phyloP scores from a whole-genome alignment of 2,797 vertebrate species.

The Platalea minor region DNA sequence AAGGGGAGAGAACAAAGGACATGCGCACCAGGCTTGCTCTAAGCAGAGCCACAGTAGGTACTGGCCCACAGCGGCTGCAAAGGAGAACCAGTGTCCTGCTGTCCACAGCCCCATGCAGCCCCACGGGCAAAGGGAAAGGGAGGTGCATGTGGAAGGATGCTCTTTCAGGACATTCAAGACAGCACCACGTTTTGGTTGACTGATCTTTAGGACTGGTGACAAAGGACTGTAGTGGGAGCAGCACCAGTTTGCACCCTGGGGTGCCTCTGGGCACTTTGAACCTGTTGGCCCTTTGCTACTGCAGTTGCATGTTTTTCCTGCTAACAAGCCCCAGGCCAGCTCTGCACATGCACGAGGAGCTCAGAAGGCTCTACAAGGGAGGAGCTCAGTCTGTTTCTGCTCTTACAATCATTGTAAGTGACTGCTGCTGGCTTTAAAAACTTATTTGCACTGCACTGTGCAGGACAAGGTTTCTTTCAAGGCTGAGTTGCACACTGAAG shows the following conservation, averaged over 20 bases:
- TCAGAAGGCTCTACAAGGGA: neutral
- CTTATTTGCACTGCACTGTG: rapidly evolving
- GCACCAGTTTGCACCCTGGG: neutral
- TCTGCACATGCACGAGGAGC: neutral
- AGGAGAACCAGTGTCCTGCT: neutral
- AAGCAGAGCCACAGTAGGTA: neutral
- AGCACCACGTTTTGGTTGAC: rapidly evolving
- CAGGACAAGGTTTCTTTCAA: neutral
- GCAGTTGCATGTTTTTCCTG: neutral
- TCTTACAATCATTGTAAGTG: neutral
- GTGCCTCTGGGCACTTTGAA: neutral
- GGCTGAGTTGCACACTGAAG: neutral
- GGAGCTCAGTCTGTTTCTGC: neutral
- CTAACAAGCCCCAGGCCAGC: neutral
- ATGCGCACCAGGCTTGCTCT: neutral
- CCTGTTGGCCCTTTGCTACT: neutral
- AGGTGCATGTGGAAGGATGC: neutral
- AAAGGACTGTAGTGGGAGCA: neutral
- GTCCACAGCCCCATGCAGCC: neutral
- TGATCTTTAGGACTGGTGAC: neutral
- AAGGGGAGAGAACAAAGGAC: slow-evolving; percentile 28
- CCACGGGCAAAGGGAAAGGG: neutral
- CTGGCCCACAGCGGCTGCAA: neutral
- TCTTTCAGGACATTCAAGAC: neutral
- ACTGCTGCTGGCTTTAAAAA: neutral